These are phyloP conservation scores for Lasioglossum oenotherae DNA, from an alignment of 2,888 invertebrate species.

Conservation along the genomic window DNA sequence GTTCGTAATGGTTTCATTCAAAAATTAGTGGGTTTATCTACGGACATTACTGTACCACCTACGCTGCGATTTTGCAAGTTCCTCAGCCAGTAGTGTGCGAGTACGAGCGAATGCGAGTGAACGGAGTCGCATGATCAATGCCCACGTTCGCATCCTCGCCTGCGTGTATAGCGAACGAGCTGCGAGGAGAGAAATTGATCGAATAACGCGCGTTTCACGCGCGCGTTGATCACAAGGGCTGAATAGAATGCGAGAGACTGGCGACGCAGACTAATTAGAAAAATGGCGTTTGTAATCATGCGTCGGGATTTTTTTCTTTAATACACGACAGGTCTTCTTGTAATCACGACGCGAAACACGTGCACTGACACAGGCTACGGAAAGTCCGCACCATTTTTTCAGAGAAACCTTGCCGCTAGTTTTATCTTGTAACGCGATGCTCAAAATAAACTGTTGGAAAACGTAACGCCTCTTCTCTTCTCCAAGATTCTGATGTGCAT, in stretches of 20 bases:
- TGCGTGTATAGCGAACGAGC: neutral
- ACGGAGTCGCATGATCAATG: neutral
- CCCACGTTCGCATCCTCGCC: neutral
- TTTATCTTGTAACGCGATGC: slow-evolving; percentile 80
- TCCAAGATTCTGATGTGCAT: neutral
- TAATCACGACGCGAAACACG: slow-evolving; percentile 25
- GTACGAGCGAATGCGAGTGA: neutral
- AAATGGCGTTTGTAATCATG: slow-evolving; percentile 36
- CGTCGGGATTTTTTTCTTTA: slow-evolving; percentile 33
- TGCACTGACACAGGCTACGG: slow-evolving; percentile 69
- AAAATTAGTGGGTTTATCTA: neutral
- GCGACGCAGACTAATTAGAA: slow-evolving; percentile 39
- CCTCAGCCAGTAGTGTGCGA: slow-evolving; percentile 38
- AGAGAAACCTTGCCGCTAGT: slow-evolving; percentile 78
- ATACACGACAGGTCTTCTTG: slow-evolving; percentile 34
- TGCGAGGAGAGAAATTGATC: slow-evolving; percentile 10
- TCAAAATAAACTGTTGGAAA: slow-evolving; percentile 75
- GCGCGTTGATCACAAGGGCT: neutral
- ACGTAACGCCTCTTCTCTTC: slow-evolving; percentile 21
- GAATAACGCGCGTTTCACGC: slow-evolving; percentile 10
- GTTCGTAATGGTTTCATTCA: neutral
- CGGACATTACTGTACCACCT: slow-evolving; percentile 57
- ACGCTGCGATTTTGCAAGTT: slow-evolving; percentile 74
- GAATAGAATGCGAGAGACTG: slow-evolving; percentile 6
- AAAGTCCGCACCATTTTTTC: slow-evolving; percentile 36